A percentile compares a stretch with the other conserved stretches of the same genome.
Conservation (phyloP, 2,113 vertebrate genomes). For the Elanoides forficatus region DNA sequence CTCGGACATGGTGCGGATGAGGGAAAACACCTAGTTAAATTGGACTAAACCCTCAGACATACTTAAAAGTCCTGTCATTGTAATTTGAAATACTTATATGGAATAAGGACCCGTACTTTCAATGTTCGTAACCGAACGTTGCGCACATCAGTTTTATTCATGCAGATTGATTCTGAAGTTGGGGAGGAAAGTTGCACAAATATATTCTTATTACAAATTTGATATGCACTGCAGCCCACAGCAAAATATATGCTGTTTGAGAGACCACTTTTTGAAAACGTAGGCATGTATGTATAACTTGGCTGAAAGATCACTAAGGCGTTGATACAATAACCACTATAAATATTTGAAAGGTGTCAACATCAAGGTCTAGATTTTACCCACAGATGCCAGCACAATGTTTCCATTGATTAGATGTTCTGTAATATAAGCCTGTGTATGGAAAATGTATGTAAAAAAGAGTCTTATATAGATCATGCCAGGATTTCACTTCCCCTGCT, state of each 20-base stretch:
- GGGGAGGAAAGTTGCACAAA: neutral
- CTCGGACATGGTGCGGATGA: neutral
- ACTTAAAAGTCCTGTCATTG: neutral
- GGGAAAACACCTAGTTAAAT: neutral
- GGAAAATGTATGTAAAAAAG: slow-evolving; percentile 9
- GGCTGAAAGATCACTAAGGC: neutral
- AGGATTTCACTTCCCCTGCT: slow-evolving; percentile 20
- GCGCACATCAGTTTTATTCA: neutral
- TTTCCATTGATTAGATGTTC: slow-evolving; percentile 39
- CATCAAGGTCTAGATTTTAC: slow-evolving; percentile 36
- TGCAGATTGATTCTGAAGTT: neutral
- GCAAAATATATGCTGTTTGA: neutral
- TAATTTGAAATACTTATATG: neutral
- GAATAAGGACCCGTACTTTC: neutral
- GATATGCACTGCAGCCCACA: neutral
- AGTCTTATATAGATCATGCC: neutral
- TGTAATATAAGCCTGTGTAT: slow-evolving; percentile 13
- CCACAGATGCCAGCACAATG: slow-evolving; percentile 38
- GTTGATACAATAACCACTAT: slow-evolving; percentile 19
- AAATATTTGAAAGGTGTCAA: slow-evolving; percentile 59
- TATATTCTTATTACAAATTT: neutral
- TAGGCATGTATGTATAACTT: neutral
- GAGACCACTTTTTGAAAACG: neutral
- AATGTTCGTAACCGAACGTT: accelerated
- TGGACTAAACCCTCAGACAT: neutral